Conservation (phyloP, 2,888 invertebrate species). For the Punctoribates punctum region DNA sequence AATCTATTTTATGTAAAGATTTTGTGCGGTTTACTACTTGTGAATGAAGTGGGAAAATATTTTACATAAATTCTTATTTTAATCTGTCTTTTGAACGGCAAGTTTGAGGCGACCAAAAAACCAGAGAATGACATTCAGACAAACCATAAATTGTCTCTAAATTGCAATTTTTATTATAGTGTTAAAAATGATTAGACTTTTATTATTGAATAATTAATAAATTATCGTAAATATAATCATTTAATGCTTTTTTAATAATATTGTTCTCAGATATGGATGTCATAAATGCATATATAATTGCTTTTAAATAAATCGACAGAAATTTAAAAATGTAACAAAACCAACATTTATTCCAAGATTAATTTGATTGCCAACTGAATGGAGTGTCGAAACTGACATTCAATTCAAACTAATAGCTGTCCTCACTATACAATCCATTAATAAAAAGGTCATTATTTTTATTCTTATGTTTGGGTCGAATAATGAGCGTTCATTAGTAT, state of each 20-base stretch:
- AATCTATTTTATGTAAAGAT: background rate
- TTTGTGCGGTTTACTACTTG: background rate
- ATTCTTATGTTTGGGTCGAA: constrained; percentile 25
- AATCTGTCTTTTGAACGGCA: background rate
- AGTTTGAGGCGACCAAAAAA: background rate
- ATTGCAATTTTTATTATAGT: background rate
- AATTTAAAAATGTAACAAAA: background rate
- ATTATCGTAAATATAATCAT: constrained; percentile 17
- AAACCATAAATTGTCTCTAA: constrained; percentile 30
- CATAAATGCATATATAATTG: background rate
- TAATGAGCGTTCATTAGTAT: background rate
- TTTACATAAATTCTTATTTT: constrained; percentile 17
- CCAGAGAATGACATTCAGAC: constrained; percentile 22
- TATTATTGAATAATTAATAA: constrained; percentile 29
- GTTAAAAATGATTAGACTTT: constrained; percentile 19
- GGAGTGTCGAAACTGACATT: background rate
- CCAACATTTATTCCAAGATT: background rate
- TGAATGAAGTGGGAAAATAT: constrained; percentile 28
- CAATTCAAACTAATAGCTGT: background rate
- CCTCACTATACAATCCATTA: background rate
- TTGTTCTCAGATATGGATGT: background rate
- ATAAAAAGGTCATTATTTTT: constrained; percentile 7
- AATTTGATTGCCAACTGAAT: background rate
- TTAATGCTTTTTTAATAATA: constrained; percentile 9
- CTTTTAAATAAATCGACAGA: background rate